phyloP scores from a whole-genome alignment of 2,888 invertebrate species.

The Cheilosia urbana region DNA sequence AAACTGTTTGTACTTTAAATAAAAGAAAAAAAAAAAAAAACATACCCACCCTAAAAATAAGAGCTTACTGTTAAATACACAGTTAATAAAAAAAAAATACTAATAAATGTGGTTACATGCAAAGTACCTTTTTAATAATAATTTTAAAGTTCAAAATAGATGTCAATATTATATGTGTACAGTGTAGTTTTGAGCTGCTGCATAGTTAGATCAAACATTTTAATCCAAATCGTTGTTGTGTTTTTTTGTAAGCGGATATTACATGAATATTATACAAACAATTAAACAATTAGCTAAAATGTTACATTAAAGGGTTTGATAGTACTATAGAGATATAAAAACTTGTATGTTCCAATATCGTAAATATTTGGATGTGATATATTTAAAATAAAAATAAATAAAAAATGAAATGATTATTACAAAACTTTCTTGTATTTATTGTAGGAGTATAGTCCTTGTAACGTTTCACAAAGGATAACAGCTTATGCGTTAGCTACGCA shows the following conservation, averaged over 20 bases:
- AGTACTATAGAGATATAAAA: constrained; percentile 20
- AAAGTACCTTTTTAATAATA: constrained; percentile 49
- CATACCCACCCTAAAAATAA: constrained; percentile 55
- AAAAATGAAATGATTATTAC: constrained; percentile 35
- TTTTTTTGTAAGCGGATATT: constrained; percentile 61
- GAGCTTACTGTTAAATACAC: constrained; percentile 62
- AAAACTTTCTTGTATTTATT: too few relatives aligned
- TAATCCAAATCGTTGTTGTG: constrained; percentile 53
- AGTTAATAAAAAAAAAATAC: constrained; percentile 14
- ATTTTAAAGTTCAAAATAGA: constrained; percentile 66
- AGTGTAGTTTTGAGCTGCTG: constrained; percentile 41
- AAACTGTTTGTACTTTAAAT: constrained; percentile 46
- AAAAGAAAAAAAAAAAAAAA: not conserved
- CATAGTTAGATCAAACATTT: constrained; percentile 34
- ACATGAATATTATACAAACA: constrained; percentile 33
- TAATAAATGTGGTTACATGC: constrained; percentile 32
- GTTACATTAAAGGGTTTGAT: constrained; percentile 50
- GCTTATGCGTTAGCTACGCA: too few relatives aligned
- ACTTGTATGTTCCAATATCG: constrained; percentile 63
- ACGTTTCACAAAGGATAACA: too few relatives aligned
- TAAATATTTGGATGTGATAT: constrained; percentile 74
- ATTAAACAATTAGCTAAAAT: constrained; percentile 39
- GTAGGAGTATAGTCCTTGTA: too few relatives aligned
- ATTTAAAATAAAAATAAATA: constrained; percentile 27
- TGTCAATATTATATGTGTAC: constrained; percentile 52